These are phyloP conservation scores for Thalpophila matura DNA, from an alignment of 2,888 invertebrate species.

Conservation along the genomic window DNA sequence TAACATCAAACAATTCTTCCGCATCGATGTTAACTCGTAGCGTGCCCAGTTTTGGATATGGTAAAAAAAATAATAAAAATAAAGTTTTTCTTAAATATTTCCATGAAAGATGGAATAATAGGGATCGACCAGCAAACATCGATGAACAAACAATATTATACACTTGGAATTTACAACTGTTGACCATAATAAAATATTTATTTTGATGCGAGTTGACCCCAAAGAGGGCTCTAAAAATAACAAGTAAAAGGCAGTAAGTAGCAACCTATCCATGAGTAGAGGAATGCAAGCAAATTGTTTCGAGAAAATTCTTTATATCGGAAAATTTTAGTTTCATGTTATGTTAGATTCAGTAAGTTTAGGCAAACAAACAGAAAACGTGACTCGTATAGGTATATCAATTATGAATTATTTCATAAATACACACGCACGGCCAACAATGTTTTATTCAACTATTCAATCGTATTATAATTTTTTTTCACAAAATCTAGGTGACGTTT, in stretches of 20 bases:
- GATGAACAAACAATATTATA: slow-evolving; percentile 13
- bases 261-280: slow-evolving; percentile 1
- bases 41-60: too few relatives aligned
- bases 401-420: slow-evolving; percentile 59
- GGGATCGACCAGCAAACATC: background rate
- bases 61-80: too few relatives aligned
- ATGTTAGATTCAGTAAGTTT: slow-evolving; percentile 16
- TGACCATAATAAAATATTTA: slow-evolving; percentile 41
- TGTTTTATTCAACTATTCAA: slow-evolving; percentile 82
- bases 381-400: slow-evolving; percentile 36
- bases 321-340: too few relatives aligned
- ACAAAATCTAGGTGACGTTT: slow-evolving; percentile 82
- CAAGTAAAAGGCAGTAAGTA: slow-evolving; percentile 3
- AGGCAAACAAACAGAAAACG: slow-evolving; percentile 49
- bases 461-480: slow-evolving; percentile 79
- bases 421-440: slow-evolving; percentile 73
- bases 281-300: background rate
- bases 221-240: slow-evolving; percentile 1
- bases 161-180: slow-evolving; percentile 27
- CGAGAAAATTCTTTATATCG: background rate
- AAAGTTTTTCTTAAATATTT: too few relatives aligned
- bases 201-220: slow-evolving; percentile 26
- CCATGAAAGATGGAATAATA: too few relatives aligned
- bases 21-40: too few relatives aligned
- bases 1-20: too few relatives aligned